Percentiles rank a stretch among this genome's conserved stretches.
These are phyloP conservation scores for Lasioglossum malachurum DNA, from an alignment of 2,888 invertebrate genomes.

Conservation along the genomic window DNA sequence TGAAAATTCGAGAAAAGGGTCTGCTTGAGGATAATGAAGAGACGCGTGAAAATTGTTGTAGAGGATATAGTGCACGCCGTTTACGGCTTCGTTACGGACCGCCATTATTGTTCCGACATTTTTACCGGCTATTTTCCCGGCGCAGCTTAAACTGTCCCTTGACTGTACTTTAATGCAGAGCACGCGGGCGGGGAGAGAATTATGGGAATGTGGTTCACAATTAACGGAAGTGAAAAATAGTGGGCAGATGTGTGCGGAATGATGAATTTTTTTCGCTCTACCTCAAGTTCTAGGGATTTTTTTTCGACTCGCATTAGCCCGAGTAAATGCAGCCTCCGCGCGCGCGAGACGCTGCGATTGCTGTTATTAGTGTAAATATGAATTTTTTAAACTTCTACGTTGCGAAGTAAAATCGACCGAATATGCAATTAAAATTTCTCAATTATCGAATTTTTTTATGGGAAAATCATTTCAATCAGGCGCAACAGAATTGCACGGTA, in stretches of 20 bases:
- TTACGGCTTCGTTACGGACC: not conserved
- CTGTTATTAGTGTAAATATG: not conserved
- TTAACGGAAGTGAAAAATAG: constrained; percentile 2
- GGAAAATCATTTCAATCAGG: not conserved
- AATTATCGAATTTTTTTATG: not conserved
- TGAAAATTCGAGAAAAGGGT: no score
- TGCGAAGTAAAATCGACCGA: not conserved
- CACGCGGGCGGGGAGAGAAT: not conserved
- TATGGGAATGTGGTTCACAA: not conserved
- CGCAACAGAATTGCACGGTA: not conserved
- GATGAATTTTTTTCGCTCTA: not conserved
- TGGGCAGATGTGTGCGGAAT: not conserved
- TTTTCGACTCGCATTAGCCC: not conserved
- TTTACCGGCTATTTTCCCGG: not conserved
- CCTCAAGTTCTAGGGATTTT: not conserved
- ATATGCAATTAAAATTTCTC: not conserved
- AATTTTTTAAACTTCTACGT: not conserved
- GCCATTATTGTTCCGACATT: not conserved
- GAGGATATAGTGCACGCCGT: not conserved
- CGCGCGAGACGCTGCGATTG: not conserved
- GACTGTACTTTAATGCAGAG: not conserved
- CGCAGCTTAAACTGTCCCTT: not conserved
- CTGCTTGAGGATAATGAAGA: not conserved
- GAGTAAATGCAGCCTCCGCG: not conserved
- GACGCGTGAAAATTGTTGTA: not conserved